phyloP scores from a whole-genome alignment of 2,888 invertebrate species.

The Tipula lateralis region DNA sequence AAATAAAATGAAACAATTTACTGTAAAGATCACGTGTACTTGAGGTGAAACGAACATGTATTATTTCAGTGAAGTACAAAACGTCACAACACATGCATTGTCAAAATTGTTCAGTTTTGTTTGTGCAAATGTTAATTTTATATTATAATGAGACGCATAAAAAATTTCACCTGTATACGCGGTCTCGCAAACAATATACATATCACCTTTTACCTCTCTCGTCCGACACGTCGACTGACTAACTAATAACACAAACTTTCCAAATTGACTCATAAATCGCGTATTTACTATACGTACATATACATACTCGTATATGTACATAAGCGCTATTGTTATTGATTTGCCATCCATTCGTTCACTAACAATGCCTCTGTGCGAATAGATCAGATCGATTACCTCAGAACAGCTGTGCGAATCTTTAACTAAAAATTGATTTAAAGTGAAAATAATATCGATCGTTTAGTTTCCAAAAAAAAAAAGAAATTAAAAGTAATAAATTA shows the following conservation, averaged over 20 bases:
- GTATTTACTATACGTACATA: neutral
- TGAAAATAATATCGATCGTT: neutral
- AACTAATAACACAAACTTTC: neutral
- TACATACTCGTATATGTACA: too few relatives aligned
- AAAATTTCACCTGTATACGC: neutral
- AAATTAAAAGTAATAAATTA: neutral
- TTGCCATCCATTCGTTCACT: neutral
- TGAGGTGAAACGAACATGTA: neutral
- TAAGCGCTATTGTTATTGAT: neutral
- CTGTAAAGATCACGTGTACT: neutral
- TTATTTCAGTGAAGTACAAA: neutral
- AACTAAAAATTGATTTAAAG: neutral
- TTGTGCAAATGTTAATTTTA: neutral
- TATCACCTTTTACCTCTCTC: neutral
- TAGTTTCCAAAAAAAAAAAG: neutral
- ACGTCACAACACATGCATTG: neutral
- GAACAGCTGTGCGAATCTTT: neutral
- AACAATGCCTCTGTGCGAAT: neutral
- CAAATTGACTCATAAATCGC: constrained; percentile 11
- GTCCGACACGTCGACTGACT: neutral
- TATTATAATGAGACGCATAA: neutral
- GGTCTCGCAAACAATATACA: neutral
- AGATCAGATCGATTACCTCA: neutral
- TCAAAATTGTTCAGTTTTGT: neutral
- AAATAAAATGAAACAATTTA: neutral